Base-by-base conservation (phyloP, 2,888 invertebrate species). In the Colostygia pectinataria region DNA sequence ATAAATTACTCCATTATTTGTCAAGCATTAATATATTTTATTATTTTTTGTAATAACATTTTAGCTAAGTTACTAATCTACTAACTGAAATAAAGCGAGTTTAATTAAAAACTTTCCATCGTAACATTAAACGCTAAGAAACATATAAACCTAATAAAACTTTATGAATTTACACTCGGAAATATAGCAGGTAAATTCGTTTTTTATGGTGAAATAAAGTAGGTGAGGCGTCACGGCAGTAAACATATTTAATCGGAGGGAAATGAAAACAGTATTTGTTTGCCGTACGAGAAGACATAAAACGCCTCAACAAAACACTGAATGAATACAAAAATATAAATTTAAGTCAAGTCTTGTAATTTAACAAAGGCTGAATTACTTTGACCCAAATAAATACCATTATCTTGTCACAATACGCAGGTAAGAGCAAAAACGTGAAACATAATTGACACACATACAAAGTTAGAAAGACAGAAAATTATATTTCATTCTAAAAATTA, bases 231-330 rank as follows among this genome's bases (percentile, higher is more conserved):
- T 20, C 9, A 28, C 13, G 31, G 28, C 36, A 20, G 45, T 51
- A 45, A 51, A 45, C 41, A 37, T 41, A 41, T 41, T 51, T 51
- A 51, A 51, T 41, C 37, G 51, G 9, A 15, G 18, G 34, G 32
- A 37, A 45, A 51, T 45, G 44, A 45, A 45, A 37, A 32, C 37
- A 10, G 34, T 31, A 36, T 51, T 51, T 51, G 32, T 44, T 50
- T 51, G 15, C 15, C 4, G 24, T 18, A 34, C 24, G 25, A 18
- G 29, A 34, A 50, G 40, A 40, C 24, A 38, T 29, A 37, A 37
- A 42, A 12, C 8, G 20, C 5, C n/a, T 40, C 28, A 37, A 29
- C 10, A 4, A 33, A 32, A 32, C 9, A 3, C 15, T 15, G 4
- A 33, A 41, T 29, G 7, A 40, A 42, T 24, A 24, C 6, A 10